These are phyloP conservation scores for Falcunculus frontatus DNA, from an alignment of 2,113 vertebrate species.

Conservation along the genomic window DNA sequence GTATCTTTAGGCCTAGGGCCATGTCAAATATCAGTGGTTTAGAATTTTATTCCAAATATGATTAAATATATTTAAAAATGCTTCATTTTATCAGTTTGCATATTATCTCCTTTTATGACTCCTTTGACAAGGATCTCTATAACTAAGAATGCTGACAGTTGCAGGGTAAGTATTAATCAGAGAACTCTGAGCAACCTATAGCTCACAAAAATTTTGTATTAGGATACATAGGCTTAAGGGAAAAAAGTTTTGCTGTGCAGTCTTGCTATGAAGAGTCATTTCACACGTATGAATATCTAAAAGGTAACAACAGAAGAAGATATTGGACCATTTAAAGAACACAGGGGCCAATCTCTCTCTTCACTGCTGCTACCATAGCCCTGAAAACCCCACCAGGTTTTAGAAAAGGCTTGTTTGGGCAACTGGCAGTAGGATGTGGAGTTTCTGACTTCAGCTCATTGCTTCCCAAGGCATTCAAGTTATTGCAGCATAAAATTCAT, in stretches of 20 bases:
- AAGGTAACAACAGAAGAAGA: not conserved
- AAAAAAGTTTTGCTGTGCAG: not conserved
- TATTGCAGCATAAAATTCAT: not conserved
- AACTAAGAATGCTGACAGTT: not conserved
- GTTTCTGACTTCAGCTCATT: not conserved
- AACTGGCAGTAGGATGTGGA: not conserved
- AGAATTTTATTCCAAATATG: not conserved
- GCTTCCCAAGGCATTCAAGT: not conserved
- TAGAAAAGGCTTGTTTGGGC: not conserved
- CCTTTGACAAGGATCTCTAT: not conserved
- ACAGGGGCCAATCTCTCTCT: not conserved
- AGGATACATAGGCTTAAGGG: not conserved
- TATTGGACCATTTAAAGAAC: not conserved
- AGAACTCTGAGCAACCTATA: not conserved
- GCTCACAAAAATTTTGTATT: not conserved
- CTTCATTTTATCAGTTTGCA: not conserved
- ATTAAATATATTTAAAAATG: not conserved
- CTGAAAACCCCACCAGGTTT: fast-evolving
- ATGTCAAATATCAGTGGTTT: not conserved
- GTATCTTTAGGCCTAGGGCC: not conserved
- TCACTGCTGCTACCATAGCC: not conserved
- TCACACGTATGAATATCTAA: not conserved
- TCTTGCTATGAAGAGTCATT: not conserved
- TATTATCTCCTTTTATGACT: not conserved
- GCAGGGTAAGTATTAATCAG: not conserved